Base-by-base conservation (phyloP, 2,888 invertebrate species). In the Lumbricus terrestris region DNA sequence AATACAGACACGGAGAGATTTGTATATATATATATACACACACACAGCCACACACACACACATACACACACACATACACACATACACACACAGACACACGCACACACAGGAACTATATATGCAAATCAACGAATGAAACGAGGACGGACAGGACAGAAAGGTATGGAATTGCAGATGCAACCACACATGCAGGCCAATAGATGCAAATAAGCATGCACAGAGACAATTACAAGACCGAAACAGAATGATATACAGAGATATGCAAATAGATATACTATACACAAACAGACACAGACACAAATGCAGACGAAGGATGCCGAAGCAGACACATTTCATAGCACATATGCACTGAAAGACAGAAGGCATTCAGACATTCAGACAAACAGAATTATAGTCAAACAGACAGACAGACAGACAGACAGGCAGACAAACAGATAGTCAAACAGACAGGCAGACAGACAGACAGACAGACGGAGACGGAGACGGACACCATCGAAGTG, bases 351-450 rank as follows among this genome's bases (percentile, higher is more conserved):
- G 34, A 83, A n/a, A n/a, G n/a, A n/a, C n/a, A n/a, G n/a, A n/a
- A n/a, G n/a, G n/a, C n/a, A n/a, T n/a, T n/a, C n/a, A n/a, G n/a
- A n/a, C n/a, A n/a, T n/a, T n/a, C n/a, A n/a, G n/a, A n/a, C n/a
- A 83, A 34, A 83, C 83, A 83, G n/a, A n/a, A n/a, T n/a, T 0
- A 35, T 0, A 85, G 35, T 35, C 35, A 85, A 18, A 85, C 35
- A 34, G n/a, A 85, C 35, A 85, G 85, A 85, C 85, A 85, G 35
- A 85, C 34, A 83, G 83, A 83, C 11, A 82, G 82, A 82, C n/a
- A 82, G 29, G 29, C n/a, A 82, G 82, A 82, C 82, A 82, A n/a
- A 82, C 8, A 82, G 16, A 82, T 33, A 82, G 82, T 29, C 82
- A 82, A 15, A 83, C 33, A 83, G 83, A 85, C 85, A 85, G 35